These are phyloP conservation scores for Ephestia elutella DNA, from an alignment of 1,140 invertebrate species.

Conservation along the genomic window DNA sequence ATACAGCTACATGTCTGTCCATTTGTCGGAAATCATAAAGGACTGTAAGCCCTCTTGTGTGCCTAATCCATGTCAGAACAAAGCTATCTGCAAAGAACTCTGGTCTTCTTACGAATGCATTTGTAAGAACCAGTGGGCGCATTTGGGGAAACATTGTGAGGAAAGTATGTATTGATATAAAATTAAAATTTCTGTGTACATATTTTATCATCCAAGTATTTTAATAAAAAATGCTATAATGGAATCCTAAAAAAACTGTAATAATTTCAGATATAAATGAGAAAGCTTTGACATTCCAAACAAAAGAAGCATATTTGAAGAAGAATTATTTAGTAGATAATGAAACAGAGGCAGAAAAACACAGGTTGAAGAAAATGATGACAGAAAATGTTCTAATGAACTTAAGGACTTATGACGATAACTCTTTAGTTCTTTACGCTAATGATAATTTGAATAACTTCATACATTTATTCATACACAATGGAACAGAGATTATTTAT, in stretches of 20 bases:
- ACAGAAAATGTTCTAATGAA: constrained; percentile 88
- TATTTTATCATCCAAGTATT: not conserved
- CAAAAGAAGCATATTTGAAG: constrained; percentile 84
- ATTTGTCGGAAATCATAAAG: constrained; percentile 91
- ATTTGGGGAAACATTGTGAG: constrained; percentile 91
- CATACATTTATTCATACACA: constrained; percentile 89
- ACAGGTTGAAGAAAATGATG: constrained; percentile 83
- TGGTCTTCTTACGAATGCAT: constrained; percentile 95
- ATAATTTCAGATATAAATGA: constrained; percentile 86
- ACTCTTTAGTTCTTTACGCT: constrained; percentile 89
- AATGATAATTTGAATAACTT: constrained; percentile 97
- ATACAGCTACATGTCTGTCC: constrained; percentile 94
- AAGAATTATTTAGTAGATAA: constrained; percentile 82
- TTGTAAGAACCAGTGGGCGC: constrained; percentile 92
- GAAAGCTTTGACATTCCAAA: constrained; percentile 92
- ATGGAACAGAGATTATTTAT: constrained; percentile 84
- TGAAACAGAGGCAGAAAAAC: constrained; percentile 76
- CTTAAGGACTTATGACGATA: constrained; percentile 88
- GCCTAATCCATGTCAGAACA: constrained; percentile 94
- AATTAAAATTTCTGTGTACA: not conserved
- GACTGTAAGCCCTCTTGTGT: constrained; percentile 95
- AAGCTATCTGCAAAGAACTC: constrained; percentile 90
- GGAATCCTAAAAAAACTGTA: too few species aligned
- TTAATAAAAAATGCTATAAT: not conserved
- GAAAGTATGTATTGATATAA: constrained; percentile 80